Evolutionary conservation across 2,888 invertebrate species (phyloP).

Genomic region (Drosophila algonquin): DNA sequence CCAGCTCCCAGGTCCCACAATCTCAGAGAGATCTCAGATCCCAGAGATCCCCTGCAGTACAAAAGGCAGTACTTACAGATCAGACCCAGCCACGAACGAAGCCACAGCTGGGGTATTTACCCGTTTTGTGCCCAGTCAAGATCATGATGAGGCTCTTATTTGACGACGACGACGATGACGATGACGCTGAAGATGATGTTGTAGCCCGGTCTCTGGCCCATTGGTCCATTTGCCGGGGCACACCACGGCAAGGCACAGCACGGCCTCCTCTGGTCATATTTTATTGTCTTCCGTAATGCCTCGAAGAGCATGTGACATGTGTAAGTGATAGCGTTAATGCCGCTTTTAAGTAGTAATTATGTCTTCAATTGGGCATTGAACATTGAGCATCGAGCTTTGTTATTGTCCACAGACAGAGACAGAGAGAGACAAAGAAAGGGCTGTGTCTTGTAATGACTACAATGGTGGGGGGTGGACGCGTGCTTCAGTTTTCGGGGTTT

Average conservation of each 20-base stretch:
- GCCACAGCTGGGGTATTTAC: conserved; percentile 58
- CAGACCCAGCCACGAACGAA: conserved; percentile 5
- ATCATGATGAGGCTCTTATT: conserved; percentile 79
- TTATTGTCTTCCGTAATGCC: conserved; percentile 74
- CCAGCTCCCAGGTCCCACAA: conserved; percentile 48
- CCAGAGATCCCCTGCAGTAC: conserved; percentile 37
- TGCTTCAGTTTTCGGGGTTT: background rate
- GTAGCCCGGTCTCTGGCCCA: conserved; percentile 41
- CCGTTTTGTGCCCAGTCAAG: conserved; percentile 65
- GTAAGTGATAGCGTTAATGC: conserved; percentile 80
- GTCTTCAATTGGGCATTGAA: conserved; percentile 71
- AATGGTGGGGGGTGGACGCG: background rate
- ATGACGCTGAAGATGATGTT: conserved; percentile 38
- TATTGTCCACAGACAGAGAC: conserved; percentile 14
- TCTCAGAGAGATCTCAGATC: conserved; percentile 32
- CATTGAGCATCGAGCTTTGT: conserved; percentile 39
- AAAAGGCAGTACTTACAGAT: conserved; percentile 10
- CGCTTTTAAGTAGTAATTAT: conserved; percentile 80
- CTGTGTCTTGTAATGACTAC: conserved; percentile 19
- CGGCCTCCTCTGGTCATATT: conserved; percentile 24
- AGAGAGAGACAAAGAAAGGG: conserved; percentile 6
- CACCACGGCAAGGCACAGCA: background rate
- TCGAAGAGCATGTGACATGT: conserved; percentile 75
- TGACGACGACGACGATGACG: conserved; percentile 10
- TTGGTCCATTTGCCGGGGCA: conserved; percentile 6